These are phyloP conservation scores for Sebastolobus alascanus DNA, from an alignment of 2,797 vertebrate species.

Conservation along the genomic window DNA sequence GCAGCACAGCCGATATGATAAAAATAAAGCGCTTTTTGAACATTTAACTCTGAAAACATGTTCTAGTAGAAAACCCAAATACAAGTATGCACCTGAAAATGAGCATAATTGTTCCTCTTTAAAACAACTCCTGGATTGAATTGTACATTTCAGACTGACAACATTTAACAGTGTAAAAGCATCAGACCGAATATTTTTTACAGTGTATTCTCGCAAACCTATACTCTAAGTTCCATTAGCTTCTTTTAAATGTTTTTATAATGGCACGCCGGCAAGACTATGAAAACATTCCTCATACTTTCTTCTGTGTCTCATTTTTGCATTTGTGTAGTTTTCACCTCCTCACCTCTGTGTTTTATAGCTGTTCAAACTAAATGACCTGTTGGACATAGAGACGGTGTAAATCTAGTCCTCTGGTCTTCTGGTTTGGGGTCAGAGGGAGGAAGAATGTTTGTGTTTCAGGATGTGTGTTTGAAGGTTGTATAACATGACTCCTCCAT, in stretches of 20 bases:
- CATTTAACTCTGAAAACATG: too few species aligned
- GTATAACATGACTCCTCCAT: conserved; percentile 15
- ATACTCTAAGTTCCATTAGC: neutral
- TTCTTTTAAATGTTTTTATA: neutral
- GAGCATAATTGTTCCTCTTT: neutral
- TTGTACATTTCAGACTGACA: neutral
- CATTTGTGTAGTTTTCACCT: neutral
- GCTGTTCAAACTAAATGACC: conserved; percentile 29
- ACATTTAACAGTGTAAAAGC: neutral
- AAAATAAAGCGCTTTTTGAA: too few species aligned
- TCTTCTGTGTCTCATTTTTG: neutral
- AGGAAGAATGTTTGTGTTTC: conserved; percentile 40
- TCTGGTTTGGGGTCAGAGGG: conserved; percentile 37
- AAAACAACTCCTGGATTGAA: neutral
- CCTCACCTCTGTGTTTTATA: conserved; percentile 32
- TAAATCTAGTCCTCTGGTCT: conserved; percentile 17
- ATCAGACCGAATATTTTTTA: neutral
- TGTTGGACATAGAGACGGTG: neutral
- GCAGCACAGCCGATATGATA: accelerated
- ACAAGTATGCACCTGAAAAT: too few species aligned
- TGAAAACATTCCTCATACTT: neutral
- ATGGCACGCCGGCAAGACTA: neutral
- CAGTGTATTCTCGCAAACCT: neutral
- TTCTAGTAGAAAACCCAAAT: too few species aligned
- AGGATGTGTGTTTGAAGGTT: conserved; percentile 31